Evolutionary conservation across 2,113 vertebrate species (phyloP).

Genomic region (Plecotus auritus): DNA sequence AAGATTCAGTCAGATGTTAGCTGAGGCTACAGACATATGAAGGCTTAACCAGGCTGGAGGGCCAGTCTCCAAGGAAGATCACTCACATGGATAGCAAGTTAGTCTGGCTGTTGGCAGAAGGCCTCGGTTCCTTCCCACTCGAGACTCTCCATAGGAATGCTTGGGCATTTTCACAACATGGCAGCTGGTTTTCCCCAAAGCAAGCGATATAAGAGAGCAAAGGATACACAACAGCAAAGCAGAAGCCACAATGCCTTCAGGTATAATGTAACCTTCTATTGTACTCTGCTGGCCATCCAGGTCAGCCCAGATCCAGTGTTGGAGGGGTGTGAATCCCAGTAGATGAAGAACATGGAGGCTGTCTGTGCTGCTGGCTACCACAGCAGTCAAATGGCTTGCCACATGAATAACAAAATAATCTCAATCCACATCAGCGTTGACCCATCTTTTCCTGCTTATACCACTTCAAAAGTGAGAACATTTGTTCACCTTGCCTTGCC

Average conservation of each 20-base stretch:
- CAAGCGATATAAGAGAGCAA: neutral
- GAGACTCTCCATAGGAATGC: neutral
- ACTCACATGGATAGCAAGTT: neutral
- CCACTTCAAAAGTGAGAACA: neutral
- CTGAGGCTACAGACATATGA: neutral
- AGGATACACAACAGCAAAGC: neutral
- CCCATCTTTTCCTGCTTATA: neutral
- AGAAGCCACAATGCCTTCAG: neutral
- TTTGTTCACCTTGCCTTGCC: neutral
- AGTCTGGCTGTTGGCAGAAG: neutral
- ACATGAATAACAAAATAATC: neutral
- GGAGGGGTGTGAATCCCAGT: neutral
- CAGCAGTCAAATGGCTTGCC: neutral
- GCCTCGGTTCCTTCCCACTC: neutral
- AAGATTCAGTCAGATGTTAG: neutral
- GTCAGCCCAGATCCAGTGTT: neutral
- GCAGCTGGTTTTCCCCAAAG: neutral
- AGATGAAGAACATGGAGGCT: neutral
- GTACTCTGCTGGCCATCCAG: neutral
- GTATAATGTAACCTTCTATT: neutral
- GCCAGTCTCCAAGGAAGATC: neutral
- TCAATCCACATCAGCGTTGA: neutral
- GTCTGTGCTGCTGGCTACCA: neutral
- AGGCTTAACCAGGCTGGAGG: neutral
- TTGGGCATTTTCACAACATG: neutral